Base-by-base conservation (phyloP, 2,888 invertebrate genomes). In the Chrysolina americana region DNA sequence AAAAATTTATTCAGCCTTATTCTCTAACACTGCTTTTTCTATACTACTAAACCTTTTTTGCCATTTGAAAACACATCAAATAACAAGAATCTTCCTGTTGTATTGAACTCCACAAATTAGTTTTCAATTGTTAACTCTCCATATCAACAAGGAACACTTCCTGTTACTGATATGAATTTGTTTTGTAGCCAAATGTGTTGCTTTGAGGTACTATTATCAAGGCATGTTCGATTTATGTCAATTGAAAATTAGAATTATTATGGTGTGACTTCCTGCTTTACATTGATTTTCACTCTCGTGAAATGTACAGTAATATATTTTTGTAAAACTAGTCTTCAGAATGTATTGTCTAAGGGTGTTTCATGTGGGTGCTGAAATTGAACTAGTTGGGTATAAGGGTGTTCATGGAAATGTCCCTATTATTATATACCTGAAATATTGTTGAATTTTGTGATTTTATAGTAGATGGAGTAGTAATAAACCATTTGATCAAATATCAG, bases 271-370 rank as follows among this genome's bases (percentile, higher is more conserved):
- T 4, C 44, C 44, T 44, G 2, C 15, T 44, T 44, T 59, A 36
- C 36, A 59, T 28, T 59, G 23, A 28, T 36, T 59, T 59, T 28
- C n/a, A 15, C 11, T 28, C 28, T 28, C 6, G 17, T 36, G 36
- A 59, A 59, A 28, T 59, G 21, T 59, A 70, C 63, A 73, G 36
- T 64, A 17, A 62, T 71, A 75, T 72, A 71, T 75, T 72, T 75
- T 75, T 75, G 47, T 75, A 73, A 72, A 66, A 56, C 73, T 73
- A 73, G 70, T 73, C 70, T 70, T 75, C 47, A 63, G 50, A 13
- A 41, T 56, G 13, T 68, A 65, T 68, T 70, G 41, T 69, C 62
- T 72, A 41, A 36, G 53, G 19, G 47, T 69, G 41, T 53, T 41
- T 15, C 59, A 59, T 53, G 70, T 68, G 66, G 68, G 72, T 75